A percentile compares a stretch with the other conserved stretches of the same genome.
These are phyloP conservation scores for Urophycis tenuis DNA, from an alignment of 2,797 vertebrate genomes.

Conservation along the genomic window DNA sequence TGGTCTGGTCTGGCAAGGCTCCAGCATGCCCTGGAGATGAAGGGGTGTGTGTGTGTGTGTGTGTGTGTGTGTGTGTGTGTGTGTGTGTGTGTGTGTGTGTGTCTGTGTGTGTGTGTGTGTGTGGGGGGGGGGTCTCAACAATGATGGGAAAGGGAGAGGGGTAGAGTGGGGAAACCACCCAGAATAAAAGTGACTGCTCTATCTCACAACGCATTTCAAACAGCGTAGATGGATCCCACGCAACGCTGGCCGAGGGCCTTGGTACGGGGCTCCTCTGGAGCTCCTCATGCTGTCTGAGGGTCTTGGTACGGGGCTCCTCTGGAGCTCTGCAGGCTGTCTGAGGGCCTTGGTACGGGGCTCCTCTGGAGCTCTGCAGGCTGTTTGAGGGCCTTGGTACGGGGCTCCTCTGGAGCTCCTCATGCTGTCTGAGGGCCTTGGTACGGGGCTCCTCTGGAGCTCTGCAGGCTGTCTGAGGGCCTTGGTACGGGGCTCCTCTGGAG, in stretches of 20 bases:
- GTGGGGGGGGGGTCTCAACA: not conserved
- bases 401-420: not conserved
- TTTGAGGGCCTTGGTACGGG: too few species aligned
- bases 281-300: too few species aligned
- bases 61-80: not conserved
- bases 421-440: too few species aligned
- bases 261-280: not conserved
- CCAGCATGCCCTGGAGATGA: conserved; percentile 22
- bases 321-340: too few species aligned
- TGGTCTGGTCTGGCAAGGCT: conserved; percentile 23
- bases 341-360: not conserved
- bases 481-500: not conserved
- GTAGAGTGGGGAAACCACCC: not conserved
- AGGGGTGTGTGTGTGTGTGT: not conserved
- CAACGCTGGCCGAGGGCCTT: too few species aligned
- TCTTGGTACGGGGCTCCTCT: not conserved
- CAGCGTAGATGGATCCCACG: not conserved
- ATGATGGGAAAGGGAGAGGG: not conserved
- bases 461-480: too few species aligned
- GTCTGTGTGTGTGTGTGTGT: not conserved
- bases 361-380: not conserved
- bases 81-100: not conserved
- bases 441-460: not conserved
- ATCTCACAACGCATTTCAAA: not conserved
- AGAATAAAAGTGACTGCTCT: not conserved